These are phyloP conservation scores for Harpagifer antarcticus DNA, from an alignment of 2,797 vertebrate species.

Conservation along the genomic window DNA sequence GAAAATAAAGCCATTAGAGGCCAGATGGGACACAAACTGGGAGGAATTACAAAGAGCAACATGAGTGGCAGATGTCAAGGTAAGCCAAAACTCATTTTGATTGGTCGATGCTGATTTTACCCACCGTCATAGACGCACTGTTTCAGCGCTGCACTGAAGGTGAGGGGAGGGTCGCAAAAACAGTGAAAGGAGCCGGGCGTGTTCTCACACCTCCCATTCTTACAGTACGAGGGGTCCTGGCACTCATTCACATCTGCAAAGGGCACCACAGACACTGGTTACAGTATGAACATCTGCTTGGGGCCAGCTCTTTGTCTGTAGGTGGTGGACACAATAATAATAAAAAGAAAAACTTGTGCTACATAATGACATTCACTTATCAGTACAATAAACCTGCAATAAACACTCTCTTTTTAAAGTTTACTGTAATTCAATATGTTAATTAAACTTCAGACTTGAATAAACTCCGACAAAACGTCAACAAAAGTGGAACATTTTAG, in stretches of 20 bases:
- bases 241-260: conserved; percentile 93
- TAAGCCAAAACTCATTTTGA: conserved; percentile 71
- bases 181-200: conserved; percentile 93
- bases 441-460: conserved; percentile 7
- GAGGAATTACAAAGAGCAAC: conserved; percentile 62
- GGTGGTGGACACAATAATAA: conserved; percentile 48
- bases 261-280: conserved; percentile 85
- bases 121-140: conserved; percentile 91
- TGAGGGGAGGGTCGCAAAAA: conserved; percentile 90
- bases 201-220: conserved; percentile 92
- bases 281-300: conserved; percentile 80
- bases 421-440: neutral
- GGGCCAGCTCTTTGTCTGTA: conserved; percentile 66
- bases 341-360: conserved; percentile 16
- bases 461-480: conserved; percentile 11
- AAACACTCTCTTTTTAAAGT: conserved; percentile 32
- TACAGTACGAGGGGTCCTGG: conserved; percentile 92
- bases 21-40: conserved; percentile 54
- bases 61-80: conserved; percentile 69
- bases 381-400: conserved; percentile 36
- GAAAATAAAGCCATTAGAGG: conserved; percentile 51
- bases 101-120: conserved; percentile 77
- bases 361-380: conserved; percentile 27
- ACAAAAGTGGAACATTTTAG: conserved; percentile 12
- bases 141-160: conserved; percentile 89